Evolutionary conservation across 2,888 invertebrate genomes (phyloP), one percentile per base, ranked within the genome.

Genomic region (Adelognathus sp.): DNA sequence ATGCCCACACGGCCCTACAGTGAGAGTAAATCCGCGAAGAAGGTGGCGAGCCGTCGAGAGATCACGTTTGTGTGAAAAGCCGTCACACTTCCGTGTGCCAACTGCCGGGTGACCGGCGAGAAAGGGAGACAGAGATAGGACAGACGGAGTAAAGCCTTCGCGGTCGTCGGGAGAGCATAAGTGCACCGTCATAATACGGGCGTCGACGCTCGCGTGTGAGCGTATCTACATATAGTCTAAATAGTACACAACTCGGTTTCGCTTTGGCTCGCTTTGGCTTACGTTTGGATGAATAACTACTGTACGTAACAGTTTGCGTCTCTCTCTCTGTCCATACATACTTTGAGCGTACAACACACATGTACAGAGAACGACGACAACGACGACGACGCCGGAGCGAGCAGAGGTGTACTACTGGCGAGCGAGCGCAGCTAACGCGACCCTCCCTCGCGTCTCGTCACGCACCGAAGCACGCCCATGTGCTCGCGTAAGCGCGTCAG

Each of bases 391-490:
- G n/a, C n/a, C n/a, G n/a, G 31, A 11, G 29, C 9, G 44, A 36
- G 11, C 58, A 41, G 52, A 58, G 67, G 64, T 75, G 78, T 64
- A 77, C 60, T 46, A n/a, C 31, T 11, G 39, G 9, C 9, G 44
- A 21, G 16, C 11, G 33, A 14, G 58, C 7, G 52, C 52, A 60
- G 63, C 56, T 11, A 27, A 14, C 63, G 36, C 31, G n/a, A n/a
- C n/a, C n/a, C n/a, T n/a, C 31, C 63, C 67, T 63, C 63, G 50
- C 78, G 77, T 70, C 85, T 85, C 88, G 88, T 88, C 88, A 88
- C 87, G 88, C 88, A 88, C 86, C 84, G 88, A 82, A 87, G 88
- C 83, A 87, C 87, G 85, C 83, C 77, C 74, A 77, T 80, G 80
- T 76, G 80, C 70, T 64, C 67, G 50, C 54, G 60, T 69, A 71